These are phyloP conservation scores for Eucera pruinosa DNA, from an alignment of 2,888 invertebrate species.

Conservation along the genomic window DNA sequence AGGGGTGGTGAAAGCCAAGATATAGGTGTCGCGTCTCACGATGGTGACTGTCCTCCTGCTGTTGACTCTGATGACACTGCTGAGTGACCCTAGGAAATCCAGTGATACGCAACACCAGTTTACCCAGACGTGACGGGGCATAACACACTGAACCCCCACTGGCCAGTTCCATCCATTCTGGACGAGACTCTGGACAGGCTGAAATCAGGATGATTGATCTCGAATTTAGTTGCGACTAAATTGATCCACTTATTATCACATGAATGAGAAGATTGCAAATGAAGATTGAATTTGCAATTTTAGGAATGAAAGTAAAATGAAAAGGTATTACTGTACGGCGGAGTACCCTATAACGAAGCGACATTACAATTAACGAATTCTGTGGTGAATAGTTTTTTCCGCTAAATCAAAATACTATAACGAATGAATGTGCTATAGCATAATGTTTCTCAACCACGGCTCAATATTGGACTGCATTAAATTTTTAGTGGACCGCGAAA, in stretches of 20 bases:
- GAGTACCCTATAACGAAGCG: too few species aligned
- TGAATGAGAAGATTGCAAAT: too few species aligned
- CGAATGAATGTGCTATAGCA: too few species aligned
- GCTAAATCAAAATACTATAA: too few species aligned
- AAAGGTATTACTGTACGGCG: too few species aligned
- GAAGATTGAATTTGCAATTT: too few species aligned
- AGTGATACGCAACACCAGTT: conserved; percentile 84
- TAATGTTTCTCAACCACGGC: too few species aligned
- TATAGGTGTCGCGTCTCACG: conserved; percentile 86
- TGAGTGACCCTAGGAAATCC: conserved; percentile 81
- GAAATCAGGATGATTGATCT: conserved; percentile 58
- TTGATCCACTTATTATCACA: neutral
- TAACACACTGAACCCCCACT: conserved; percentile 81
- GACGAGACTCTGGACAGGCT: conserved; percentile 79
- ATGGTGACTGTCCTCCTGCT: conserved; percentile 69
- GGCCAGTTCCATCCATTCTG: conserved; percentile 82
- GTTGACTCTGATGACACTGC: conserved; percentile 70
- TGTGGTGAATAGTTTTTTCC: too few species aligned
- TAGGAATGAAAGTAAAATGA: too few species aligned
- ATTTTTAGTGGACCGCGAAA: too few species aligned
- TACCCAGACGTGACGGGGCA: conserved; percentile 82
- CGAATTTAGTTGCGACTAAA: conserved; percentile 23
- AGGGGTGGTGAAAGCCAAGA: conserved; percentile 88
- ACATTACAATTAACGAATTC: too few species aligned
- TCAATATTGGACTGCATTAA: too few species aligned